Evolutionary conservation across 2,113 vertebrate species (phyloP), one percentile per base, ranked within the genome.

Genomic region (Sceloporus tristichus): DNA sequence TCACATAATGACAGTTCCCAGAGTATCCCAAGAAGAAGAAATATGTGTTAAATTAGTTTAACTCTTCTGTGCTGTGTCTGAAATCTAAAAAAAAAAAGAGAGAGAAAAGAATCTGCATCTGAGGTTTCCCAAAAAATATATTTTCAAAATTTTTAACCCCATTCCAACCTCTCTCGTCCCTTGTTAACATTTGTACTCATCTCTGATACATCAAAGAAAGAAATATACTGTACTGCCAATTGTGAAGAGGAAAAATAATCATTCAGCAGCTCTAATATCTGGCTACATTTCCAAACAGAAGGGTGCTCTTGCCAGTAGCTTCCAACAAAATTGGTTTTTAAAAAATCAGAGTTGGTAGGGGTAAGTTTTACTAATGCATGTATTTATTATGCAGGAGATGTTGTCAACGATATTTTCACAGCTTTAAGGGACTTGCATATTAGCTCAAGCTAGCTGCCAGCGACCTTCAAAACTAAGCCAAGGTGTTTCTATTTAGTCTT

Each of bases 381-480:
- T 54, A 77, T 82, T 73, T 11, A 68, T 79, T 73, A 86, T 34
- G 18, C 74, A 93, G 66, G 65, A 88, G 84, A 87, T 79, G 56
- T 59, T 78, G 34, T n/a, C 79, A 89, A 84, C 48, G 0, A 0
- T 10, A 90, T 70, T 92, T 84, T 88, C 82, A 79, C 1, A 78
- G 87, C n/a, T 90, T 88, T 54, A 27, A 40, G 27, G 34, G 88
- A 93, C 68, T 56, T 86, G 38, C 86, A 88, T 16, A 84, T 66
- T 70, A 89, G 84, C 71, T 0, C 10, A 82, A 1, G 0, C 25
- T 81, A 79, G 73, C n/a, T 79, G 62, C 66, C 73, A 87, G 19
- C 0, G 25, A 91, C 40, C 48, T 93, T 93, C 59, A 91, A 85
- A 92, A 90, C 86, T 75, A 65, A 91, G 83, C 84, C 40, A 34